Conservation (phyloP, 2,113 vertebrate genomes). For the Atlantisia rogersi region DNA sequence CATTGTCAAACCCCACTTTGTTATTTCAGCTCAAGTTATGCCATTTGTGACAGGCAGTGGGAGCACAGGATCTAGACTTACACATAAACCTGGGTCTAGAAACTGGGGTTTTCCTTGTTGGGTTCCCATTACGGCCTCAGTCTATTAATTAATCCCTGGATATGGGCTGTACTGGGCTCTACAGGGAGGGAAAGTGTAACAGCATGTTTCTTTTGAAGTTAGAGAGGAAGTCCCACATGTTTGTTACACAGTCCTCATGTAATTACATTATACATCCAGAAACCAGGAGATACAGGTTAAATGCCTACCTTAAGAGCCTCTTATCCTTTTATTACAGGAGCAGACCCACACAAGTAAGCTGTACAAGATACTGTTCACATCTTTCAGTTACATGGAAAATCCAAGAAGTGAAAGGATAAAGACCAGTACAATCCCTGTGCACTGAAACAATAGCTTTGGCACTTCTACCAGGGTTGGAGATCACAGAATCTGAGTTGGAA, state of each 20-base stretch:
- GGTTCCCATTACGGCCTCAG: background rate
- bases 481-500: too few species aligned
- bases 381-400: background rate
- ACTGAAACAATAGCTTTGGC: background rate
- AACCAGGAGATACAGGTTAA: background rate
- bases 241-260: background rate
- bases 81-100: background rate
- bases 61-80: background rate
- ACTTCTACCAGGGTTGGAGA: background rate
- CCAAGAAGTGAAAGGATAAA: background rate
- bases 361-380: background rate
- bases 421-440: background rate
- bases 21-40: background rate
- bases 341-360: too few species aligned
- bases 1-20: accelerated
- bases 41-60: background rate
- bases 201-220: background rate
- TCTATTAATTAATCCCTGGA: background rate
- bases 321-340: background rate
- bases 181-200: background rate
- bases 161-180: background rate
- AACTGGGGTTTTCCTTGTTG: background rate
- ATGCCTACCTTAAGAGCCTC: background rate
- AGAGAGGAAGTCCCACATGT: background rate
- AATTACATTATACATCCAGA: background rate